A percentile compares a stretch with the other conserved stretches of the same genome.
Conservation (phyloP, 2,888 invertebrate genomes). For the Zonitis immaculata region DNA sequence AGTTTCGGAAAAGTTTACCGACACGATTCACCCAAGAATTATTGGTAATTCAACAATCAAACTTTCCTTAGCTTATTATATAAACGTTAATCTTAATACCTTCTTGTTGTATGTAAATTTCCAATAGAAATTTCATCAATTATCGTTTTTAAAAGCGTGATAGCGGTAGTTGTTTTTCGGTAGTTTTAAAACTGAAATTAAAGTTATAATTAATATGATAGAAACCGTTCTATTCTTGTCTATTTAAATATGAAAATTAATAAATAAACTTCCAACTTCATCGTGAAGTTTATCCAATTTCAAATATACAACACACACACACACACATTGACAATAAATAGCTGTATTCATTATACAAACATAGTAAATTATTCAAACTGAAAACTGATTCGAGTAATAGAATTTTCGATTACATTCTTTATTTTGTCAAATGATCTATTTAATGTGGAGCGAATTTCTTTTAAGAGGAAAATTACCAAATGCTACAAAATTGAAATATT, state of each 20-base stretch:
- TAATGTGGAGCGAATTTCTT: conserved; percentile 12
- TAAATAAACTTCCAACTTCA: conserved; percentile 20
- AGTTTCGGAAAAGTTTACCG: not conserved
- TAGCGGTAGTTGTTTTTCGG: too few species aligned
- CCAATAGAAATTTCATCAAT: too few species aligned
- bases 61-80: not conserved
- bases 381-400: conserved; percentile 40
- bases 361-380: conserved; percentile 34
- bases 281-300: conserved; percentile 33
- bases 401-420: conserved; percentile 39
- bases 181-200: not conserved
- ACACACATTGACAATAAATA: conserved; percentile 25
- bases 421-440: conserved; percentile 25
- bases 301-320: conserved; percentile 23
- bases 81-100: not conserved
- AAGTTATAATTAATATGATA: not conserved
- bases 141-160: too few species aligned
- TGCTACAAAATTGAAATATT: too few species aligned
- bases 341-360: conserved; percentile 32
- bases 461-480: too few species aligned
- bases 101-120: not conserved
- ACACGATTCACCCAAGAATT: not conserved
- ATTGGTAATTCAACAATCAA: not conserved
- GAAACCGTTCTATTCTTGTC: too few species aligned
- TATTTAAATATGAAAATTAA: too few species aligned